Evolutionary conservation across 2,113 vertebrate genomes (phyloP), one percentile per base, ranked within the genome.

Genomic region (Nesoenas mayeri): DNA sequence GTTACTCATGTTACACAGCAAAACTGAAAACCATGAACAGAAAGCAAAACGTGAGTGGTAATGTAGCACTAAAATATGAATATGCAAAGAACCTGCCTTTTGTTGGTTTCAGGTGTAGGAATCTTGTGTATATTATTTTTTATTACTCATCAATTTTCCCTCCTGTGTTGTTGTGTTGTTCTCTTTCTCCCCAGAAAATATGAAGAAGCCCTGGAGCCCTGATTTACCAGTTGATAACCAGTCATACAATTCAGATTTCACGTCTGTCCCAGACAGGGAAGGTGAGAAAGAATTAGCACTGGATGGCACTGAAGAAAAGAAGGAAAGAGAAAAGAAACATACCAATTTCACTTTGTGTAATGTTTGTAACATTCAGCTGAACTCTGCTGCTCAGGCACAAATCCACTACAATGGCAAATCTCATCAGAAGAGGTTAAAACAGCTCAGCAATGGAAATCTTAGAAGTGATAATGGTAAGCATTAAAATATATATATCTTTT

Each of bases 331-430:
- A 94, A 98, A 97, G 96, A 98, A 98, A 71, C 97, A 97, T 11
- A 38, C 78, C 70, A 98, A 90, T 88, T 98, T 98, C 85, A 98
- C 98, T 56, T 75, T 98, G 88, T 98, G 98, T 72, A 96, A 36
- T 5, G 98, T 98, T 47, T 98, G 98, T 84, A 98, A 98, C 95
- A 98, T 98, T 90, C 98, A 98, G 77, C 96, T 98, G 64, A 98
- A 98, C 74, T 98, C 98, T 3, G 92, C 97, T 15, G 97, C 98
- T 71, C 98, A 98, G 91, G 98, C 98, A 69, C 98, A 98, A 92
- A 98, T 98, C 87, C 98, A 98, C 94, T 98, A 98, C 85, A 98
- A 98, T 1, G 98, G 98, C 73, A 98, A 98, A 91, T 98, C 98
- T 44, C 98, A 98, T 87, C 98, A 98, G 79, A 98, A 98, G 93